Evolutionary conservation across 2,113 vertebrate species (phyloP), one percentile per base, ranked within the genome.

Genomic region (Bos indicus): DNA sequence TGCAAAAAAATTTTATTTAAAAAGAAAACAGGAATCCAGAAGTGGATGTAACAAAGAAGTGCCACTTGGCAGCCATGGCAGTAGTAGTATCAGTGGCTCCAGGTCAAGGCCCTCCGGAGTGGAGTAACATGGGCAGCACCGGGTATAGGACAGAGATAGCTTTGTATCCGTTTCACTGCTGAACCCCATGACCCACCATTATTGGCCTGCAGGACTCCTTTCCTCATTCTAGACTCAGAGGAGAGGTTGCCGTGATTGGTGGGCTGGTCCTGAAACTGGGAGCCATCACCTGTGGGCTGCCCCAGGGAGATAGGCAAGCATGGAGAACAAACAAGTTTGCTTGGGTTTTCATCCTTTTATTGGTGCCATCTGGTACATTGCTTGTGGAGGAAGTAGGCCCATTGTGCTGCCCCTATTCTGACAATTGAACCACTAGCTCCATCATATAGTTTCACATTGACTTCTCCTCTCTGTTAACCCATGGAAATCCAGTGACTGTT

Each of bases 11-110:
- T 26, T 67, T 90, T 91, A 77, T 88, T 91, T 86, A 28, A 91
- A 86, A 92, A 78, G 5, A 89, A 95, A 92, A 74, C 15, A 88
- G 5, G 64, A 96, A 88, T 93, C 98, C 98, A 99, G 98, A 99
- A 98, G 96, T 86, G 97, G 96, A 90, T 95, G 33, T 40, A 60
- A 80, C n/a, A 92, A 98, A 43, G 97, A 85, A 92, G 28, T 98
- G 98, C 98, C 98, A 98, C 97, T 98, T 98, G 98, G 99, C 98
- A 90, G 98, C 98, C 51, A 97, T 96, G 98, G 97, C 96, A 28
- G 97, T 92, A 52, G 89, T 94, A 60, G 85, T 10, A 57, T 96
- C 15, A 43, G 87, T 62, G 71, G 52, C 92, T 97, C 33, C 48
- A 95, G 95, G 96, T 96, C 85, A 46, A 92, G 94, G 94, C 88